Evolutionary conservation across 1,140 invertebrate genomes (phyloP), one percentile per base, ranked within the genome.

Genomic region (Latrodectus geometricus): DNA sequence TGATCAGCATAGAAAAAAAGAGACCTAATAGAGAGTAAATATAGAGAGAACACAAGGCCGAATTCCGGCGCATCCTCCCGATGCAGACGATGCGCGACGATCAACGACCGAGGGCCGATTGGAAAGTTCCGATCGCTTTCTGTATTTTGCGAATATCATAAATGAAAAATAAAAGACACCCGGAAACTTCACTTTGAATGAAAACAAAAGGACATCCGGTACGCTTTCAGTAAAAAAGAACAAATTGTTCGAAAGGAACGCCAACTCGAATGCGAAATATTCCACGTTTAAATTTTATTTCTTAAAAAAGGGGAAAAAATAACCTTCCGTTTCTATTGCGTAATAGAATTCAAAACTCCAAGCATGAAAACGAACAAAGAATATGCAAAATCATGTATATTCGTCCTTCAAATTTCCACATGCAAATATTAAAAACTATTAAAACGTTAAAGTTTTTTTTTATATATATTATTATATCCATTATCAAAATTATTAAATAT

Each of bases 131-230:
- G 23, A 74, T 52, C 72, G 72, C 35, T n/a, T n/a, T 74, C 68
- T n/a, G 68, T 23, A 15, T 69, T 23, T 23, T 23, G n/a, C 68
- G n/a, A 69, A 69, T 69, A 69, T 69, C n/a, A 80, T 35, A 21
- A 66, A 20, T 65, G 11, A 68, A 56, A 68, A 81, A 81, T 69
- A 72, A 81, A 81, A 72, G 79, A 21, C 66, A 70, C 54, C 79
- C 79, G 79, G 79, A 81, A 81, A 48, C 72, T 35, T 20, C 69
- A 68, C 77, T 81, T 54, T 54, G 69, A 70, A 54, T 20, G 79
- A 48, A 81, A 81, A 81, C 79, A 81, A 81, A 66, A 72, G 68
- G 20, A 49, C 79, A 81, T 81, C 79, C 79, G 35, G 35, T 69
- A 11, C 68, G 74, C 35, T 14, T 61, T 61, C 54, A 14, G 54